Base-by-base conservation (phyloP, 1,140 invertebrate genomes). In the Sycophila sp. region DNA sequence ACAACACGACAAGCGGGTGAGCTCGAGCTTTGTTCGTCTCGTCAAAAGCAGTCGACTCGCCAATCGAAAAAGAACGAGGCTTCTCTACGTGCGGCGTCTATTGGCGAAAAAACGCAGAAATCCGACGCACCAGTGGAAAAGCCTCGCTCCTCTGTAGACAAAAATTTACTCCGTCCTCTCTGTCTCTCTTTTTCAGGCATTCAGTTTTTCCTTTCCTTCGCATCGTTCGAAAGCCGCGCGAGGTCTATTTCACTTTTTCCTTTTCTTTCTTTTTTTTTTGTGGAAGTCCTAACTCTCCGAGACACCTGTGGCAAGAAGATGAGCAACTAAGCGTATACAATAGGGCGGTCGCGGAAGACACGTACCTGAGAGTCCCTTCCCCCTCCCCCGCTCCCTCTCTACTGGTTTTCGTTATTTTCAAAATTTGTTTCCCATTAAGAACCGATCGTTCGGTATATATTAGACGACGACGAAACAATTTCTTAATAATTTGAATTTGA, bases 281-380 rank as follows among this genome's bases (percentile, higher is more conserved):
- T 10, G 5, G 10, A 15, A 11, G 2, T 28, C 4, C 4, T 22
- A 15, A 34, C 17, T 19, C 32, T 59, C 36, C 38, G 7, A 32
- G 59, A 71, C 69, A 71, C 69, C 69, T 71, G 69, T 64, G 55
- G 69, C 62, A 71, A 58, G 60, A 63, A 34, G 26, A 56, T 58
- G 69, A 32, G n/a, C 40, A 3, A 28, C 36, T 24, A 51, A 45
- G 36, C 34, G 53, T 51, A 71, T 40, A 49, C 55, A 63, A 63
- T 62, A 8, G 2, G 10, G 36, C n/a, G 5, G 2, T 8, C 10
- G 26, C 17, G 49, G 34, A 65, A 65, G 63, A 34, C 63, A 65
- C 63, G 63, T 55, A 36, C n/a, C n/a, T n/a, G n/a, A n/a, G n/a
- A n/a, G n/a, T n/a, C 24, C 24, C 34, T 62, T 26, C n/a, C 28